Evolutionary conservation across 2,113 vertebrate genomes (phyloP).

Genomic region (Corythaixoides concolor): DNA sequence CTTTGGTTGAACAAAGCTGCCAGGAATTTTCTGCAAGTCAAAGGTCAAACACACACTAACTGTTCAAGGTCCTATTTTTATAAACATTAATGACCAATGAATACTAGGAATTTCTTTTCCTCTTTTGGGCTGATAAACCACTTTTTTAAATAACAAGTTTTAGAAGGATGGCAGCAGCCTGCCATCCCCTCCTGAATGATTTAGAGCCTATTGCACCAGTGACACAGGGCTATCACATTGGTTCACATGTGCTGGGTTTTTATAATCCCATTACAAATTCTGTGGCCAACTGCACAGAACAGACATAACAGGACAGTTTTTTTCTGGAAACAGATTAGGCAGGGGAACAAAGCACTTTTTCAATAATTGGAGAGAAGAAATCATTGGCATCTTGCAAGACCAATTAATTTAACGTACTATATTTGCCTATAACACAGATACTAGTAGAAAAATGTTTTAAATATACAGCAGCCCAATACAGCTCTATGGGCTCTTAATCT

Average conservation of each 20-base stretch:
- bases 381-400: not conserved
- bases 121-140: not conserved
- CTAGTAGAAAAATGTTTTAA: not conserved
- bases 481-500: not conserved
- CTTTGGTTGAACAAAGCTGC: not conserved
- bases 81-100: not conserved
- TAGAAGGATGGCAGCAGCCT: not conserved
- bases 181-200: not conserved
- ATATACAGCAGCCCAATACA: not conserved
- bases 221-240: not conserved
- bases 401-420: not conserved
- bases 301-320: not conserved
- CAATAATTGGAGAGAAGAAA: not conserved
- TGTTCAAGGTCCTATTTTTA: not conserved
- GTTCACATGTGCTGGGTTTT: not conserved
- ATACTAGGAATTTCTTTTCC: not conserved
- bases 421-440: not conserved
- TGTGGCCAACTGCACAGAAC: not conserved
- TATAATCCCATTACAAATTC: not conserved
- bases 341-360: not conserved
- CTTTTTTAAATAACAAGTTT: not conserved
- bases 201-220: not conserved
- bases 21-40: slow-evolving; percentile 6
- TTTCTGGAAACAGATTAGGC: not conserved
- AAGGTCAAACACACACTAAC: slow-evolving; percentile 11